Base-by-base conservation (phyloP, 2,888 invertebrate genomes). In the Eristalinus sepulchralis region DNA sequence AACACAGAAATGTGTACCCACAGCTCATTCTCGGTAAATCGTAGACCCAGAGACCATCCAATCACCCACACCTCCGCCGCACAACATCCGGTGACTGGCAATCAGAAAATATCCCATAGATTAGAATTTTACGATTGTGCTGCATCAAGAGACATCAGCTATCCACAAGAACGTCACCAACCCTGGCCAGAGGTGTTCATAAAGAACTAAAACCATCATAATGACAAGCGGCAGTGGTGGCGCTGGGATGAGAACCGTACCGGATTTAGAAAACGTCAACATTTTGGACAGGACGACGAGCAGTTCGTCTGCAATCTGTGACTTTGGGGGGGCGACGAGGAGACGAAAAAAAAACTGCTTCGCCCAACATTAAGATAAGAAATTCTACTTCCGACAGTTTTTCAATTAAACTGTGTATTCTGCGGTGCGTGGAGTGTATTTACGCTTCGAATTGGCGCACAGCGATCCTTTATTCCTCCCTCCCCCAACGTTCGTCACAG, bases 231-330 rank as follows among this genome's bases (percentile, higher is more conserved):
- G 34, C 39, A 4, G 24, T 47, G 60, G 39, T 64, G 27, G 34
- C 39, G 10, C 57, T 47, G 60, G 67, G 60, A 71, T 63, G 55
- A 77, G 72, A 62, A 11, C 20, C 59, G 67, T 39, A 83, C 86
- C 86, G 86, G 86, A 86, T 86, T 86, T 86, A 83, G 83, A 82
- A 83, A 86, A 86, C 86, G 86, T 86, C 83, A 86, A 86, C 86
- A 79, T 83, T 86, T 78, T 78, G 86, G 83, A 86, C 86, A 82
- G 78, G 68, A 60, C 68, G 27, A 55, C 34, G 70, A 71, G 11
- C 27, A n/a, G 13, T 63, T 79, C 70, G 53, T 73, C 82, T 63
- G 71, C 80, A 71, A 39, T 17, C 27, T 66, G 47, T 60, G 59
- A 39, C 39, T 20, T 6, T 59, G 24, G 62, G 24, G 62, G 34